Evolutionary conservation across 2,888 invertebrate genomes (phyloP).

Genomic region (Lithodes maja): DNA sequence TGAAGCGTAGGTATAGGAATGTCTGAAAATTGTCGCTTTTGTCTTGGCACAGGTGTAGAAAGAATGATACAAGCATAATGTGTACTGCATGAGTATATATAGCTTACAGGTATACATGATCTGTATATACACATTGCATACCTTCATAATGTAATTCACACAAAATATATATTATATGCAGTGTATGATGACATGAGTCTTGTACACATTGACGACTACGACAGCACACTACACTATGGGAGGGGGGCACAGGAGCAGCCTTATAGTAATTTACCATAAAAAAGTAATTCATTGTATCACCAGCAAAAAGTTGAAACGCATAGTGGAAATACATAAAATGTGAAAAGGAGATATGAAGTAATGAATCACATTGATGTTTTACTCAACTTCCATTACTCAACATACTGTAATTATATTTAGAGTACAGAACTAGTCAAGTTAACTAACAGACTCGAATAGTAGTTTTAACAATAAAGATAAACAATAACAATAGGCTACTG

Average conservation of each 20-base stretch:
- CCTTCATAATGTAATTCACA: not conserved
- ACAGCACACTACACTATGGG: not conserved
- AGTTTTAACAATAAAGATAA: no score
- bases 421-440: no score
- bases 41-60: conserved; percentile 9
- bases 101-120: conserved; percentile 2
- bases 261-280: not conserved
- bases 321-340: no score
- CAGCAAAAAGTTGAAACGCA: no score
- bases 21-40: not conserved
- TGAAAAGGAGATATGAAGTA: no score
- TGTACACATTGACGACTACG: conserved; percentile 3
- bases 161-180: not conserved
- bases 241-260: not conserved
- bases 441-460: no score
- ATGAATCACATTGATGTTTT: no score
- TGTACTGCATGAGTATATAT: not conserved
- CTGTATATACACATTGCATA: conserved; percentile 4
- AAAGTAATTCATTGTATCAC: no score
- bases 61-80: conserved; percentile 1
- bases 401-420: no score
- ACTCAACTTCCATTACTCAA: no score
- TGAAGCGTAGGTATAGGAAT: conserved; percentile 8
- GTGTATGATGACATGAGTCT: conserved; percentile 14
- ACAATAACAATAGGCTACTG: no score